A percentile compares a stretch with the other conserved stretches of the same genome.
Evolutionary conservation across 2,888 invertebrate species (phyloP).

Genomic region (Amblyjoppa fuscipennis): DNA sequence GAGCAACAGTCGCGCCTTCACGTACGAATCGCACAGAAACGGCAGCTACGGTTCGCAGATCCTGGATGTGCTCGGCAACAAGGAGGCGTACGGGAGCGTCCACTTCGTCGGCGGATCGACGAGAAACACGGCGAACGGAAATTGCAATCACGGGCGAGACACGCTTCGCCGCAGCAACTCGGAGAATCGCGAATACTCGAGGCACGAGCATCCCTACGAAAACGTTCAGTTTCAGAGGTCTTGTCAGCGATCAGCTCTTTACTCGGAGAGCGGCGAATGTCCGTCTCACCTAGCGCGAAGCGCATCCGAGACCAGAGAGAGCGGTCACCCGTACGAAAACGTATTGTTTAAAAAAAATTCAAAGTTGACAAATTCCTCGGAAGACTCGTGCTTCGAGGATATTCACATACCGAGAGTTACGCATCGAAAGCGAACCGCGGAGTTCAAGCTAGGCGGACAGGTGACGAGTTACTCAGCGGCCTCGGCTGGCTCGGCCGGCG

Average conservation of each 20-base stretch:
- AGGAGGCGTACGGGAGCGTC: slow-evolving; percentile 74
- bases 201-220: slow-evolving; percentile 76
- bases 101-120: slow-evolving; percentile 55
- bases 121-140: slow-evolving; percentile 25
- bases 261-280: slow-evolving; percentile 20
- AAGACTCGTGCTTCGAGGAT: slow-evolving; percentile 77
- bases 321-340: slow-evolving; percentile 76
- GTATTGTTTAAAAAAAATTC: slow-evolving; percentile 74
- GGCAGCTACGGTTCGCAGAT: slow-evolving; percentile 31
- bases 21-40: slow-evolving; percentile 70
- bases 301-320: slow-evolving; percentile 77
- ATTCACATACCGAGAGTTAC: slow-evolving; percentile 81
- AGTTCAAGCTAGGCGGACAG: slow-evolving; percentile 81
- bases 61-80: slow-evolving; percentile 58
- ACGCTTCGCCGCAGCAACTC: slow-evolving; percentile 79
- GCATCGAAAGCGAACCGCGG: slow-evolving; percentile 77
- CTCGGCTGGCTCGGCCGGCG: slow-evolving; percentile 66
- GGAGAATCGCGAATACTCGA: slow-evolving; percentile 76
- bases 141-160: slow-evolving; percentile 56
- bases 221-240: slow-evolving; percentile 76
- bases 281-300: slow-evolving; percentile 71
- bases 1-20: slow-evolving; percentile 66
- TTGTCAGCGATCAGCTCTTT: slow-evolving; percentile 62
- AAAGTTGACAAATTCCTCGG: slow-evolving; percentile 65
- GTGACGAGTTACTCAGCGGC: slow-evolving; percentile 74